Conservation (phyloP, 37 sponge, comb jelly and placozoan genomes). For the Aphrocallistes beatrix region DNA sequence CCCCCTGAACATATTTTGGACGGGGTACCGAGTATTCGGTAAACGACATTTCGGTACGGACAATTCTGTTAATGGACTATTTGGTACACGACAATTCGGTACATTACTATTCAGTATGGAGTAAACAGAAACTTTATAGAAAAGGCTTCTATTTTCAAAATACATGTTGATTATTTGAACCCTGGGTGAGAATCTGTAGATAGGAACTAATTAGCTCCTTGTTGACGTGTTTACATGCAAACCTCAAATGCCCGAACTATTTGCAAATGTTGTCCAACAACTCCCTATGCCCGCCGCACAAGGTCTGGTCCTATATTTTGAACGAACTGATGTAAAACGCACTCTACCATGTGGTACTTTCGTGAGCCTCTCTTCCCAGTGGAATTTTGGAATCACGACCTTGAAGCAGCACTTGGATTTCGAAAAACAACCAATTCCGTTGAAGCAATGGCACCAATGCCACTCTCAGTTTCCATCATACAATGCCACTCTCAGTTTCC, state of each 20-base stretch:
- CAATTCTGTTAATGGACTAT: no score
- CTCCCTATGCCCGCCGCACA: not conserved
- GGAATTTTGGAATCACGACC: no score
- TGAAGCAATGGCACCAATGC: not conserved
- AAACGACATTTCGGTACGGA: no score
- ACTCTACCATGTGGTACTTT: no score
- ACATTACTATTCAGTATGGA: slow-evolving; percentile 17
- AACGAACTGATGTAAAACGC: not conserved
- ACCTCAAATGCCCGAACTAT: not conserved
- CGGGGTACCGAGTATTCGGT: no score
- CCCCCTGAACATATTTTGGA: no score
- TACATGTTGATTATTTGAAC: slow-evolving; percentile 13
- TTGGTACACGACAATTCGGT: slow-evolving; percentile 18
- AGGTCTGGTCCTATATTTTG: not conserved
- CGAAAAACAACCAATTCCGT: no score
- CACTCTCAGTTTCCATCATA: not conserved
- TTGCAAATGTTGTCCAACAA: not conserved
- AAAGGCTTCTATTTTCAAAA: not conserved
- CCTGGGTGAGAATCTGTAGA: slow-evolving; percentile 17
- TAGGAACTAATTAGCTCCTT: slow-evolving; percentile 8
- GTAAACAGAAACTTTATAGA: not conserved
- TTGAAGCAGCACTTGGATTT: not conserved
- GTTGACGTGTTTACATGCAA: slow-evolving; percentile 14
- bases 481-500: not conserved
- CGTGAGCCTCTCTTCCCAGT: no score